A percentile compares a stretch with the other conserved stretches of the same genome.
Conservation (phyloP, 2,797 vertebrate genomes). For the Mus spretus region DNA sequence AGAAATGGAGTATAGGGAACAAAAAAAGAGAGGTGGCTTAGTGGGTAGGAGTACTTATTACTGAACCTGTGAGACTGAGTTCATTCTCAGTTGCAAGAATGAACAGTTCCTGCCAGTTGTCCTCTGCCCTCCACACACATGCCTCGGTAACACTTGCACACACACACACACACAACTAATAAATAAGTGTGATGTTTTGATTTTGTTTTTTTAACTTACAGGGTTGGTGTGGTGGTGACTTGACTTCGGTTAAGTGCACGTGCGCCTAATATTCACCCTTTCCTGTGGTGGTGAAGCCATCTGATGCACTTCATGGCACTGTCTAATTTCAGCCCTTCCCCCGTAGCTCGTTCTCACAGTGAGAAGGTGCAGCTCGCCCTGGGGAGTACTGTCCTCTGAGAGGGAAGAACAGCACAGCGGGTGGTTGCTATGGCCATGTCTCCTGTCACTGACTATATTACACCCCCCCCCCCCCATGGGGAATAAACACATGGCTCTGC, state of each 20-base stretch:
- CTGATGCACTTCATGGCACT: neutral
- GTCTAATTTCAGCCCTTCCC: neutral
- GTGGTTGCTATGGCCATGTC: constrained; percentile 73
- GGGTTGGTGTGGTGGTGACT: neutral
- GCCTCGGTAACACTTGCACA: neutral
- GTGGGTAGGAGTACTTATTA: neutral
- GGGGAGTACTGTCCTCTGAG: constrained; percentile 63
- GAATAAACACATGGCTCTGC: neutral
- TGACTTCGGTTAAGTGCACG: constrained; percentile 10
- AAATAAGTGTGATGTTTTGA: neutral
- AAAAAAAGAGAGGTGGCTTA: neutral
- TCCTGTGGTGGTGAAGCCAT: neutral
- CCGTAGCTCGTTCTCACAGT: neutral
- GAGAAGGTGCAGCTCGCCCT: constrained; percentile 2
- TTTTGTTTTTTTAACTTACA: neutral
- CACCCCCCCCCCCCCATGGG: neutral
- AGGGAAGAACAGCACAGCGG: neutral
- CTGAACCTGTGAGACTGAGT: neutral
- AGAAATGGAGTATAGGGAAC: neutral
- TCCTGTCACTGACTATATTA: constrained; percentile 57
- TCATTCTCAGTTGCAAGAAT: neutral
- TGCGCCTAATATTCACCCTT: neutral
- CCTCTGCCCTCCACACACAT: neutral
- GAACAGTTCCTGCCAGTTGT: neutral
- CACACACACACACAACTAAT: neutral